Evolutionary conservation across 2,113 vertebrate genomes (phyloP).

Genomic region (Silurus meridionalis): DNA sequence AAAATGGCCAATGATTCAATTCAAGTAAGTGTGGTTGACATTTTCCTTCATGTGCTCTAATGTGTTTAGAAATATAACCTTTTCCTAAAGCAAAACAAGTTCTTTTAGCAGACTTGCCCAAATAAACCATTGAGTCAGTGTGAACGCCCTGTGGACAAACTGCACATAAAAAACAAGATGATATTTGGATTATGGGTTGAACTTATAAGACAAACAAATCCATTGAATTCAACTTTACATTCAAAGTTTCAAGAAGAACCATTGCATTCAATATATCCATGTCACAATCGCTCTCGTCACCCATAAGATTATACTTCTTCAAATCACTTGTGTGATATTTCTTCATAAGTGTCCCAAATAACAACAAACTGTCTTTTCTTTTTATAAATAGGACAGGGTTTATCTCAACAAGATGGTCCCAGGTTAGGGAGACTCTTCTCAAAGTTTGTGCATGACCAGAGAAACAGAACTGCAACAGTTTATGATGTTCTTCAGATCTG

Average conservation of each 20-base stretch:
- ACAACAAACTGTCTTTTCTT: background rate
- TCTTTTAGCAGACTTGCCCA: background rate
- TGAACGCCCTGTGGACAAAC: background rate
- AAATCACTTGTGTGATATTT: background rate
- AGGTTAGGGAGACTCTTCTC: background rate
- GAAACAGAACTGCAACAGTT: slow-evolving; percentile 63
- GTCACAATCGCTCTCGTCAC: background rate
- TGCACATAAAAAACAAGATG: background rate
- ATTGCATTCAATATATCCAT: background rate
- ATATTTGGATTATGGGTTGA: background rate
- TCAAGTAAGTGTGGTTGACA: slow-evolving; percentile 68
- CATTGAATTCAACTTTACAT: background rate
- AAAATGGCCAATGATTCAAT: slow-evolving; percentile 77
- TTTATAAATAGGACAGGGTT: background rate
- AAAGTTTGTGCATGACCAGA: slow-evolving; percentile 7
- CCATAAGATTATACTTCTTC: background rate
- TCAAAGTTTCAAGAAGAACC: background rate
- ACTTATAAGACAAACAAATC: background rate
- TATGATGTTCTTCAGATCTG: slow-evolving; percentile 44
- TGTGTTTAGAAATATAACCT: background rate
- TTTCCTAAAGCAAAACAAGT: background rate
- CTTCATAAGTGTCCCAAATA: background rate
- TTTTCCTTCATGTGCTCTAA: background rate
- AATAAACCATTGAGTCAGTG: slow-evolving; percentile 26
- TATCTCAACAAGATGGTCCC: background rate